phyloP scores from a whole-genome alignment of 1,140 invertebrate species.

The Drosophila tristis region DNA sequence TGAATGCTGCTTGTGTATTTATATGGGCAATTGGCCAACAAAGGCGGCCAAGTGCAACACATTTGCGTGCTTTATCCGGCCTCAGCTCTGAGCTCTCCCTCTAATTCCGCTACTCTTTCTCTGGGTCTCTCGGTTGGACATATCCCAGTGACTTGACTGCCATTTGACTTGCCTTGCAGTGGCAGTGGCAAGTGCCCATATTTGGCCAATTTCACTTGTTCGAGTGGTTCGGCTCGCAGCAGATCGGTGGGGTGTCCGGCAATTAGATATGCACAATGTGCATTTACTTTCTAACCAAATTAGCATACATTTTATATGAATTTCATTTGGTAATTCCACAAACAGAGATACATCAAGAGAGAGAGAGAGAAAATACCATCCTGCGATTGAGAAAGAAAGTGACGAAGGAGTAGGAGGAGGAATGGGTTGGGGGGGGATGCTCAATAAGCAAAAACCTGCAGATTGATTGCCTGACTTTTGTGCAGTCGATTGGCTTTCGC shows the following conservation, averaged over 20 bases:
- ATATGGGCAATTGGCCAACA: slow-evolving; percentile 77
- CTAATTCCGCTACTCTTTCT: slow-evolving; percentile 8
- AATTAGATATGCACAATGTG: slow-evolving; percentile 56
- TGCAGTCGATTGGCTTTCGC: slow-evolving; percentile 33
- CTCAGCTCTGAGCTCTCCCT: slow-evolving; percentile 3
- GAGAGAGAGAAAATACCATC: slow-evolving; percentile 21
- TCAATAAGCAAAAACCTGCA: slow-evolving; percentile 1
- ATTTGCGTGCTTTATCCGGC: slow-evolving; percentile 69
- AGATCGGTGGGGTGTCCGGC: slow-evolving; percentile 11
- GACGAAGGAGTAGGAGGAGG: slow-evolving; percentile 10
- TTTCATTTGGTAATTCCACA: slow-evolving; percentile 1
- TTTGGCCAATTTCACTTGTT: slow-evolving; percentile 78
- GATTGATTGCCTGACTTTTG: slow-evolving; percentile 35
- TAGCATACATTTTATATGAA: slow-evolving; percentile 40
- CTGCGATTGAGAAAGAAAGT: slow-evolving; percentile 43
- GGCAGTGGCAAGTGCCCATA: slow-evolving; percentile 51
- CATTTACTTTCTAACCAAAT: slow-evolving; percentile 55
- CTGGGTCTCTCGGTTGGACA: slow-evolving; percentile 34
- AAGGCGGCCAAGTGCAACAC: slow-evolving; percentile 65
- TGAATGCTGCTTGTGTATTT: slow-evolving; percentile 26
- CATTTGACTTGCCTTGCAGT: slow-evolving; percentile 57
- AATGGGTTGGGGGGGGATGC: slow-evolving; percentile 4
- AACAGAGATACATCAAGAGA: neutral
- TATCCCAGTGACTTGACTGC: slow-evolving; percentile 66
- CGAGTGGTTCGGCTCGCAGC: slow-evolving; percentile 62